Evolutionary conservation across 1,140 invertebrate species (phyloP).

Genomic region (Drosophila ananassae): DNA sequence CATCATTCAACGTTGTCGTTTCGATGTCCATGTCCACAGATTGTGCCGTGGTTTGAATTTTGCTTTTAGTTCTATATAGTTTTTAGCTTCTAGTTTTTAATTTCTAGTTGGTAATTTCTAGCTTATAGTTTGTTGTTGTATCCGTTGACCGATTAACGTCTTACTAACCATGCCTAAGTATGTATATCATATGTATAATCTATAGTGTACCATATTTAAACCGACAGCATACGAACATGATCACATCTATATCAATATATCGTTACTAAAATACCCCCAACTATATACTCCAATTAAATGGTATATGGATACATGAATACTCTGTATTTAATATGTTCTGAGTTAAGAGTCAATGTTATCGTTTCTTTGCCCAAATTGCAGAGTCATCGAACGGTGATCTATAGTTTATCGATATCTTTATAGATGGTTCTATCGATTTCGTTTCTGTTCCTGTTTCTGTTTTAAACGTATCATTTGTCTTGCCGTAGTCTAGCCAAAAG

Average conservation of each 20-base stretch:
- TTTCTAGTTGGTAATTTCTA: slow-evolving; percentile 53
- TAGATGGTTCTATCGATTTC: slow-evolving; percentile 6
- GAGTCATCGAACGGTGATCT: neutral
- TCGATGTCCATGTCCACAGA: slow-evolving; percentile 70
- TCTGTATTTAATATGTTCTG: slow-evolving; percentile 8
- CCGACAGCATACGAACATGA: slow-evolving; percentile 19
- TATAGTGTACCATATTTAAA: slow-evolving; percentile 53
- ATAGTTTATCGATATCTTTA: slow-evolving; percentile 1
- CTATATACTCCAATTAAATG: slow-evolving; percentile 16
- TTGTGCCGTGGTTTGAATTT: slow-evolving; percentile 53
- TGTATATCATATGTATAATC: slow-evolving; percentile 47
- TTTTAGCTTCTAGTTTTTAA: slow-evolving; percentile 53
- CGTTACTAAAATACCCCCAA: slow-evolving; percentile 13
- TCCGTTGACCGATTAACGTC: slow-evolving; percentile 54
- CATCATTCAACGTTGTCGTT: slow-evolving; percentile 73
- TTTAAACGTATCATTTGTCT: slow-evolving; percentile 59
- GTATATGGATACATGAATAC: slow-evolving; percentile 26
- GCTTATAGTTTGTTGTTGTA: slow-evolving; percentile 67
- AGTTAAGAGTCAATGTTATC: slow-evolving; percentile 20
- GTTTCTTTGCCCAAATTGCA: slow-evolving; percentile 6
- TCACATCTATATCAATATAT: slow-evolving; percentile 46
- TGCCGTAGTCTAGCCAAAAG: slow-evolving; percentile 60
- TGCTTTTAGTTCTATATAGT: slow-evolving; percentile 44
- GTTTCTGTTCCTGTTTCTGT: slow-evolving; percentile 9
- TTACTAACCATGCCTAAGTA: slow-evolving; percentile 47